Evolutionary conservation across 2,113 vertebrate genomes (phyloP).

Genomic region (Tetrax tetrax): DNA sequence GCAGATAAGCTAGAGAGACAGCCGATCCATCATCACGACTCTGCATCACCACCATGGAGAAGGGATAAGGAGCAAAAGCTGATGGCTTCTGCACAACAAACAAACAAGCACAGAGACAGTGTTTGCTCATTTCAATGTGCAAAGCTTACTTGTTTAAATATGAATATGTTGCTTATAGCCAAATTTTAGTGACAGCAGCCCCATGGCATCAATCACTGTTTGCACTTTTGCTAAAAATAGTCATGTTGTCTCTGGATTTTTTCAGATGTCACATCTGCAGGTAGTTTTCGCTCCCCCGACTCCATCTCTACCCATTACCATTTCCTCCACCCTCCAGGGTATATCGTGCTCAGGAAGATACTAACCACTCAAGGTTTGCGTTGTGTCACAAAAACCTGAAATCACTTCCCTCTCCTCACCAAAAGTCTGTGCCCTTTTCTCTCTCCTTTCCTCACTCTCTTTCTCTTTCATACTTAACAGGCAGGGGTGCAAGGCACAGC

Average conservation of each 20-base stretch:
- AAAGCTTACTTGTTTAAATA: slow-evolving; percentile 76
- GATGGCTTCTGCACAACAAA: slow-evolving; percentile 57
- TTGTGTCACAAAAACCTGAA: slow-evolving; percentile 20
- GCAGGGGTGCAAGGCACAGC: background rate
- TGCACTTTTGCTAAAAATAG: slow-evolving; percentile 78
- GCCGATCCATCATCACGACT: background rate
- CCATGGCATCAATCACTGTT: slow-evolving; percentile 51
- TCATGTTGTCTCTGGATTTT: slow-evolving; percentile 34
- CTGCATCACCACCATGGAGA: background rate
- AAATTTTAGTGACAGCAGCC: slow-evolving; percentile 74
- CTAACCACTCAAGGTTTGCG: background rate
- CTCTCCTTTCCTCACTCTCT: background rate
- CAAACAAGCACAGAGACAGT: slow-evolving; percentile 55
- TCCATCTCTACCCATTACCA: background rate
- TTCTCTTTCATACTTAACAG: background rate
- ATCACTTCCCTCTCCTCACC: background rate
- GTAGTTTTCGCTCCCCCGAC: slow-evolving; percentile 29
- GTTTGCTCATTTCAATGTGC: slow-evolving; percentile 64
- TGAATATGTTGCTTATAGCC: slow-evolving; percentile 71
- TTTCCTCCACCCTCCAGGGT: background rate
- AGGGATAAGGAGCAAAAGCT: slow-evolving; percentile 26
- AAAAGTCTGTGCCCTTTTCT: background rate
- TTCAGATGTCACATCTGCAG: slow-evolving; percentile 60
- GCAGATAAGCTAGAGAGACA: slow-evolving; percentile 14
- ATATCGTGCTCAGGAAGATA: background rate